phyloP scores from a whole-genome alignment of 2,113 vertebrate genomes.

The Edolisoma coerulescens region DNA sequence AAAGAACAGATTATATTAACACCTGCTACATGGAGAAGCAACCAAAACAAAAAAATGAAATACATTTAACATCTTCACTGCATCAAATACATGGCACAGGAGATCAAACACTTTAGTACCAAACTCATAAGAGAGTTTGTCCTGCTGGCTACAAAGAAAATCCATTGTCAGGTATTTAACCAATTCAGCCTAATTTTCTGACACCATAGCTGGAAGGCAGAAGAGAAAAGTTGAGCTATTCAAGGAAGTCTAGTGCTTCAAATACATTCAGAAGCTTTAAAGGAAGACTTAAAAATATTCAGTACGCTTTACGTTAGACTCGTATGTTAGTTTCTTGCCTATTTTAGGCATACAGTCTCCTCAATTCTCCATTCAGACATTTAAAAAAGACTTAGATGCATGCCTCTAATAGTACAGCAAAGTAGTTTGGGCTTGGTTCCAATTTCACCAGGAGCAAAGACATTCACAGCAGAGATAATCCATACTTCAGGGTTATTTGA shows the following conservation, averaged over 20 bases:
- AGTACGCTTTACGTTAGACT: accelerated
- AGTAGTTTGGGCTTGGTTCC: not conserved
- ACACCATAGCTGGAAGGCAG: not conserved
- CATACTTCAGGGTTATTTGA: not conserved
- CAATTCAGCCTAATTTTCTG: not conserved
- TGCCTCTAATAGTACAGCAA: not conserved
- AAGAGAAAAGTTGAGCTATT: not conserved
- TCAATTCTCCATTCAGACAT: not conserved
- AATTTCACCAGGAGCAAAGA: not conserved
- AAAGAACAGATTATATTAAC: not conserved
- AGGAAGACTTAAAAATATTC: not conserved
- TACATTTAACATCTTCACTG: not conserved
- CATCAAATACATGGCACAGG: not conserved
- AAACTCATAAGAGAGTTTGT: not conserved
- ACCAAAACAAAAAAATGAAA: not conserved
- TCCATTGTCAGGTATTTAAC: not conserved
- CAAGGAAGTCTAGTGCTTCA: not conserved
- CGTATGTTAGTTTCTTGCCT: not conserved
- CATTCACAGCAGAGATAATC: not conserved
- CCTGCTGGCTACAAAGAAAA: not conserved
- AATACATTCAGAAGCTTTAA: not conserved
- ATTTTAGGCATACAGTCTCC: not conserved
- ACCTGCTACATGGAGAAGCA: not conserved
- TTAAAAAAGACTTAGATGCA: not conserved
- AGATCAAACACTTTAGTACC: not conserved